A percentile compares a stretch with the other conserved stretches of the same genome.
Evolutionary conservation across 2,797 vertebrate genomes (phyloP).

Genomic region (Smutsia temminckii): DNA sequence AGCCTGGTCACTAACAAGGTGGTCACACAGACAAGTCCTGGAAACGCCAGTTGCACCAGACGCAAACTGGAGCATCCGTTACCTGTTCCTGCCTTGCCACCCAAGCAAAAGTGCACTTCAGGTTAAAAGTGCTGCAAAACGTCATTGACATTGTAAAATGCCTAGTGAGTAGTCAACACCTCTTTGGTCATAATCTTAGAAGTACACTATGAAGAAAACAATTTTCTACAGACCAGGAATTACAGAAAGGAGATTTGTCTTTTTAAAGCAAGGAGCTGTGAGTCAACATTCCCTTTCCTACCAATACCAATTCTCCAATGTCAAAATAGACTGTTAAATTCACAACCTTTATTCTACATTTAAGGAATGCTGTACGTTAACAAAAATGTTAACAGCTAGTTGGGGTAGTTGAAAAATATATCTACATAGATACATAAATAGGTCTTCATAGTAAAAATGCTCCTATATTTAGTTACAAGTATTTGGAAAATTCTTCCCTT

Average conservation of each 20-base stretch:
- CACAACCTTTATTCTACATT: background rate
- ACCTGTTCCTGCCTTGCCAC: background rate
- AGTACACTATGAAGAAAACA: background rate
- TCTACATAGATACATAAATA: background rate
- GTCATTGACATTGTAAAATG: background rate
- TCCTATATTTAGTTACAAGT: background rate
- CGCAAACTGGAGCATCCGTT: rapidly evolving
- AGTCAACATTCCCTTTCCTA: background rate
- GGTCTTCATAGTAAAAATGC: background rate
- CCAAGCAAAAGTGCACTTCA: rapidly evolving
- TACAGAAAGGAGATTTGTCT: background rate
- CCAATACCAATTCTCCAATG: background rate
- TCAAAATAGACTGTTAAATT: background rate
- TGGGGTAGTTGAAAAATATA: background rate
- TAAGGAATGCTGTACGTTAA: background rate
- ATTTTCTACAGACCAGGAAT: background rate
- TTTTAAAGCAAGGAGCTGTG: background rate
- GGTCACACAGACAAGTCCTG: background rate
- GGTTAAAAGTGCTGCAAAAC: background rate
- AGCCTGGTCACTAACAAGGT: background rate
- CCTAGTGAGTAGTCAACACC: rapidly evolving
- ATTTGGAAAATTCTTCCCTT: background rate
- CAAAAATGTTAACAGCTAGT: background rate
- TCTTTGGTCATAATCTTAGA: background rate
- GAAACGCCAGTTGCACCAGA: background rate